Evolutionary conservation across 2,113 vertebrate species (phyloP).

Genomic region (Ceyx cyanopectus): DNA sequence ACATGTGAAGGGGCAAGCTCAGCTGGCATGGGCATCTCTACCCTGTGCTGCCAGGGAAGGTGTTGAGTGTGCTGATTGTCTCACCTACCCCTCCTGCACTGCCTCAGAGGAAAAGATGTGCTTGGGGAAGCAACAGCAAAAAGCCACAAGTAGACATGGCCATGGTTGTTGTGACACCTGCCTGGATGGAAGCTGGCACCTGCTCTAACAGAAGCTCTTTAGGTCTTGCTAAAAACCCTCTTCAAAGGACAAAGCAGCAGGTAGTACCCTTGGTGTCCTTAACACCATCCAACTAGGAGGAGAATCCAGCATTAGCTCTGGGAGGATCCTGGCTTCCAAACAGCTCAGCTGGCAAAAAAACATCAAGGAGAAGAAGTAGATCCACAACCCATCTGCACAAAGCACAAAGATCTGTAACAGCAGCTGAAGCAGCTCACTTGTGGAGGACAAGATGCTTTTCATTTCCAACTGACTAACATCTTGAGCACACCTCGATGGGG

Average conservation of each 20-base stretch:
- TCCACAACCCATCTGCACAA: not conserved
- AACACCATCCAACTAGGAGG: not conserved
- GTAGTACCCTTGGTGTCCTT: not conserved
- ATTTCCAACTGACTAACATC: not conserved
- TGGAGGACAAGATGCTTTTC: not conserved
- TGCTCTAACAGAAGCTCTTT: not conserved
- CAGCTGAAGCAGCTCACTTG: conserved; percentile 5
- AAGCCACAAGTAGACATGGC: not conserved
- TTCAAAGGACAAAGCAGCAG: not conserved
- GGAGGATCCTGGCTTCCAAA: not conserved
- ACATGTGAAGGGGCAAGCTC: fast-evolving
- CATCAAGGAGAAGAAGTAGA: not conserved
- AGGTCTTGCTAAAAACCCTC: not conserved
- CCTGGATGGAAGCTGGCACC: not conserved
- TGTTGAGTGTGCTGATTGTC: not conserved
- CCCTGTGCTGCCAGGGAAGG: not conserved
- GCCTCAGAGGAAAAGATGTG: not conserved
- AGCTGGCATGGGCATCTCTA: not conserved
- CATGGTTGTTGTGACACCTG: not conserved
- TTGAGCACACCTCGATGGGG: not conserved
- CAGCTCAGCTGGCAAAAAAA: not conserved
- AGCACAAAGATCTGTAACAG: conserved; percentile 1
- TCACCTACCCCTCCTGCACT: not conserved
- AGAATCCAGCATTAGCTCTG: not conserved
- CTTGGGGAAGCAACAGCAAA: not conserved